phyloP scores from a whole-genome alignment of 2,113 vertebrate species.

The Pseudorasbora parva region DNA sequence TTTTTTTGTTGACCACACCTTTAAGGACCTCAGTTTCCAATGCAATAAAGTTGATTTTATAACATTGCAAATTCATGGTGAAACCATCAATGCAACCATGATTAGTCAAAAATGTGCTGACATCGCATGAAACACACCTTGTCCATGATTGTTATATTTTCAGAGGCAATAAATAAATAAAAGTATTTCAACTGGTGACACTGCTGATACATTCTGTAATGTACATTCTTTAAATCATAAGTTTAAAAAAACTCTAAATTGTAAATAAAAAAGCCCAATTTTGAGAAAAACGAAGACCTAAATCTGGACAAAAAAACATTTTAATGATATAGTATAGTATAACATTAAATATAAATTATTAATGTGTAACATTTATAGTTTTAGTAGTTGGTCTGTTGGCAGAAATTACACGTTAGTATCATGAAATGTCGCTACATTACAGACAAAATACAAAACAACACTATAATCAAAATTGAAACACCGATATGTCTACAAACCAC shows the following conservation, averaged over 20 bases:
- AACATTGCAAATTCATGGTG: constrained; percentile 9
- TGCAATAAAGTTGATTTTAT: constrained; percentile 28
- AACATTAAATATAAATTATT: constrained; percentile 30
- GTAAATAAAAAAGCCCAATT: too few species aligned
- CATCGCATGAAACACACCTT: neutral
- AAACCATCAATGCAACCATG: neutral
- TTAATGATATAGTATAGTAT: constrained; percentile 23
- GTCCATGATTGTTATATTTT: neutral
- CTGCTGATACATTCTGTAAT: neutral
- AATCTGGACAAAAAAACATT: constrained; percentile 15
- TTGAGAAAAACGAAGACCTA: neutral
- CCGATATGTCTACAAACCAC: neutral
- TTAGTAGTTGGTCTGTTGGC: neutral
- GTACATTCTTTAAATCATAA: too few species aligned
- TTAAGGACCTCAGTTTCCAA: neutral
- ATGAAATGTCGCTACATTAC: constrained; percentile 22
- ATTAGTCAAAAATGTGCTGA: neutral
- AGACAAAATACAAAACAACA: constrained; percentile 34
- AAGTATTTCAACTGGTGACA: neutral
- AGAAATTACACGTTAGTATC: neutral
- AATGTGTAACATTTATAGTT: neutral
- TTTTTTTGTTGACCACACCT: neutral
- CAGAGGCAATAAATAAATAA: neutral
- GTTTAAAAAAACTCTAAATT: too few species aligned
- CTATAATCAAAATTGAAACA: neutral